Conservation (phyloP, 2,797 vertebrate species). For the Argentina silus region DNA sequence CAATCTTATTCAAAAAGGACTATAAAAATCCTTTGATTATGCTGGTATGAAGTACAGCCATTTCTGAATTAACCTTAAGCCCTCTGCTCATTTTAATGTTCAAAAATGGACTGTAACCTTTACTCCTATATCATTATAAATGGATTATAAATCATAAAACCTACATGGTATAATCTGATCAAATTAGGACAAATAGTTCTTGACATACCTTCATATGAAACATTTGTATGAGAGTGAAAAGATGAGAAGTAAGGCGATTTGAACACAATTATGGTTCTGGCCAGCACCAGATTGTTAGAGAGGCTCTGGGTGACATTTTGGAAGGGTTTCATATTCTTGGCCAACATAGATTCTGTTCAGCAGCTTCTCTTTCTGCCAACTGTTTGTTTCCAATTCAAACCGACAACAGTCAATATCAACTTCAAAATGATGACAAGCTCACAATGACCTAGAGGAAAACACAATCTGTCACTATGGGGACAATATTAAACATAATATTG, state of each 20-base stretch:
- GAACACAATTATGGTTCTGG: background rate
- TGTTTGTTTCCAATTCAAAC: slow-evolving; percentile 36
- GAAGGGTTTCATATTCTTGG: background rate
- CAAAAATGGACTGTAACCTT: background rate
- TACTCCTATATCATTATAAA: background rate
- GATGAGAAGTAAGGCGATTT: background rate
- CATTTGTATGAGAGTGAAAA: too few relatives aligned
- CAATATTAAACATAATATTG: background rate
- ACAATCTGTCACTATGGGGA: slow-evolving; percentile 19
- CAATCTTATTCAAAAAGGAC: slow-evolving; percentile 19
- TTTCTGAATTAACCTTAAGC: background rate
- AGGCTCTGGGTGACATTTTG: background rate
- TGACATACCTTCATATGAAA: background rate
- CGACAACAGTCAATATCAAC: slow-evolving; percentile 32
- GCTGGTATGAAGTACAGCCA: slow-evolving; percentile 4
- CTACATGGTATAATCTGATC: background rate
- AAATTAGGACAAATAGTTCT: background rate
- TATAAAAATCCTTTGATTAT: slow-evolving; percentile 7
- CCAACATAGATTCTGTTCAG: background rate
- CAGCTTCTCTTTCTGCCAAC: slow-evolving; percentile 8
- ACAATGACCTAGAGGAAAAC: slow-evolving; percentile 28
- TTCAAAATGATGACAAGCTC: slow-evolving; percentile 31
- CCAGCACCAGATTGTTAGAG: background rate
- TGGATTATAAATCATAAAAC: slow-evolving; percentile 18
- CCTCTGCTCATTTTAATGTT: background rate